phyloP scores from a whole-genome alignment of 64 coral and sea anemone species.

The Platygyra sinensis region DNA sequence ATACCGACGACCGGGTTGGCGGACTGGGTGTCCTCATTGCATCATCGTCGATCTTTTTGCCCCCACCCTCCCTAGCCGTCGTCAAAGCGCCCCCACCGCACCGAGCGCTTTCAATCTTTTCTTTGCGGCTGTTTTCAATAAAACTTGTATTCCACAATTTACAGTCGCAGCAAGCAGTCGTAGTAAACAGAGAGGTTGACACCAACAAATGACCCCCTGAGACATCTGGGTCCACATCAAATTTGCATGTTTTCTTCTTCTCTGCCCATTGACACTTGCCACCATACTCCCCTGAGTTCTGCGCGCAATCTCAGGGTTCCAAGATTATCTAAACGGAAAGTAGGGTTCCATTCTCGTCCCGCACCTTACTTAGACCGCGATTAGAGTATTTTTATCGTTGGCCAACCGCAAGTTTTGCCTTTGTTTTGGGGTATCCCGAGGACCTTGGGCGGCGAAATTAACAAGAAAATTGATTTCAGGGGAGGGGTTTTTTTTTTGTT shows the following conservation, averaged over 20 bases:
- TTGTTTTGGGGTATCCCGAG: constrained; percentile 21
- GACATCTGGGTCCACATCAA: constrained; percentile 42
- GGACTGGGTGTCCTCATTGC: constrained; percentile 48
- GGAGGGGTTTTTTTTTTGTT: not conserved
- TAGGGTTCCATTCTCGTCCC: no score
- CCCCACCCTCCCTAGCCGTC: no score
- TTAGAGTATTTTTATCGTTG: no score
- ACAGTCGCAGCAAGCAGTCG: constrained; percentile 34
- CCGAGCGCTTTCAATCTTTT: constrained; percentile 52
- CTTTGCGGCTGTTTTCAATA: constrained; percentile 57
- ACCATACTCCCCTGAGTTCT: not conserved
- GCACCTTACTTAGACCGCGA: no score
- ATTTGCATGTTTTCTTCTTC: constrained; percentile 23
- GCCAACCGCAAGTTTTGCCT: not conserved
- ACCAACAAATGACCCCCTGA: no score
- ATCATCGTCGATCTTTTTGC: constrained; percentile 40
- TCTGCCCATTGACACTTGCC: not conserved
- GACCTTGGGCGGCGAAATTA: constrained; percentile 12
- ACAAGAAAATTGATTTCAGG: constrained; percentile 15
- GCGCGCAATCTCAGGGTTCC: not conserved
- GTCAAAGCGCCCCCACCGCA: constrained; percentile 45
- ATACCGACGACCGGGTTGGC: no score
- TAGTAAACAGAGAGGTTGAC: constrained; percentile 20
- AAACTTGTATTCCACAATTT: constrained; percentile 59
- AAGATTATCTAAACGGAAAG: not conserved